Evolutionary conservation across 1,140 invertebrate species (phyloP), one percentile per base, ranked within the genome.

Genomic region (Apolygus lucorum): DNA sequence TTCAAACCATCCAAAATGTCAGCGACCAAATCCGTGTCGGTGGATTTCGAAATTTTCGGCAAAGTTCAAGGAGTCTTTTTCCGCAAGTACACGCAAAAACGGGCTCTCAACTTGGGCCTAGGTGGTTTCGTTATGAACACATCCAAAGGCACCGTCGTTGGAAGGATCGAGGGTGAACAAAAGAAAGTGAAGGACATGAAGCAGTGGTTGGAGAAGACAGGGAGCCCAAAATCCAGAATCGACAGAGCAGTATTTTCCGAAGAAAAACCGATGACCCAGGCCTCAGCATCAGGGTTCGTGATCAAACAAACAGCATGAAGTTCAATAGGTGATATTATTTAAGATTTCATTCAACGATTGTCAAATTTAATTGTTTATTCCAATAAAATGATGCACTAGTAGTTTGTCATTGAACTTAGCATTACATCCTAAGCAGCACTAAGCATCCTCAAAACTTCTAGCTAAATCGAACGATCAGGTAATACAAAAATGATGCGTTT

Each of bases 81-180:
- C 71, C 78, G 84, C 21, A 83, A 88, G 78, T 80, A 85, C 72
- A 88, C 87, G 0, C 79, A 84, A 71, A 79, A 78, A 34, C 81
- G 82, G 75, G 86, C 84, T 2, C 77, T 76, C 1, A 76, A 81
- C 52, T 77, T 85, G 0, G 81, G 83, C 2, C 74, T 89, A 1
- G 82, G 82, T 72, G 87, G 88, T 62, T 89, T 86, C 85, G 84
- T 85, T 64, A 84, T 82, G 81, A 89, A 89, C 74, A 88, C 87
- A 1, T 74, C 79, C 2, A 74, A 78, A 70, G 83, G 83, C 0
- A 88, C 87, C 8, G 87, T 89, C 0, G 75, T 82, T 52, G 88
- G 88, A 1, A 78, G 81, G 69, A 72, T 88, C 21, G 85, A 89
- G 78, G 88, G 87, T 14, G 74, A 78, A 0, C 73, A 78, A 42